Base-by-base conservation (phyloP, 2,888 invertebrate genomes). In the Mechanitis messenoides region DNA sequence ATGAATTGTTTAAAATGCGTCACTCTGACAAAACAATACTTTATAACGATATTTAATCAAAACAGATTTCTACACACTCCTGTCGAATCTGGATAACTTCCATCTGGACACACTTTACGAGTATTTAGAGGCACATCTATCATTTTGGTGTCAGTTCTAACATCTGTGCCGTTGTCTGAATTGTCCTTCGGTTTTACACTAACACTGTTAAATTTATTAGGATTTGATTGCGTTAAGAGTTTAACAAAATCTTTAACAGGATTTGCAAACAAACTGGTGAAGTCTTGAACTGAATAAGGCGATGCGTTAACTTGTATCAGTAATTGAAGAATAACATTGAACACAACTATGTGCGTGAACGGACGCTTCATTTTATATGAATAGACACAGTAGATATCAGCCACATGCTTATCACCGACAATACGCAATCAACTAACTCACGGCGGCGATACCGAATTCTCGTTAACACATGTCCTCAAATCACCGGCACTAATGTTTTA, bases 61-160 rank as follows among this genome's bases (percentile, higher is more conserved):
- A 79, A 87, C 72, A 80, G 81, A 56, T 75, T 74, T 74, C 87
- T 81, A 67, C 87, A 87, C 62, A 81, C 76, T 68, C 87, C 86
- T 70, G 80, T 77, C 47, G 69, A 63, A 69, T 87, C 86, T 73
- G 74, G 81, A 46, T 74, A 64, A 28, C 71, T 65, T 53, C 78
- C 80, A 59, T 66, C 55, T 57, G 69, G 60, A 69, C 84, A 87
- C 53, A 61, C 68, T 35, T 58, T 71, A 45, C 71, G 71, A 7
- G 67, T 66, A 67, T 87, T 87, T 33, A 68, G 69, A n/a, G 87
- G 88, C 12, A 78, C 85, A 11, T 81, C 79, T 62, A 89, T 88
- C 84, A 87, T 85, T 64, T 75, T 74, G 31, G 54, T 57, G 28
- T 64, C 63, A 5, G 65, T 47, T 53, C 65, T 57, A 7, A 58